Percentiles rank a stretch among this genome's conserved stretches.
phyloP scores from a whole-genome alignment of 2,888 invertebrate species.

The Emmelina monodactyla region DNA sequence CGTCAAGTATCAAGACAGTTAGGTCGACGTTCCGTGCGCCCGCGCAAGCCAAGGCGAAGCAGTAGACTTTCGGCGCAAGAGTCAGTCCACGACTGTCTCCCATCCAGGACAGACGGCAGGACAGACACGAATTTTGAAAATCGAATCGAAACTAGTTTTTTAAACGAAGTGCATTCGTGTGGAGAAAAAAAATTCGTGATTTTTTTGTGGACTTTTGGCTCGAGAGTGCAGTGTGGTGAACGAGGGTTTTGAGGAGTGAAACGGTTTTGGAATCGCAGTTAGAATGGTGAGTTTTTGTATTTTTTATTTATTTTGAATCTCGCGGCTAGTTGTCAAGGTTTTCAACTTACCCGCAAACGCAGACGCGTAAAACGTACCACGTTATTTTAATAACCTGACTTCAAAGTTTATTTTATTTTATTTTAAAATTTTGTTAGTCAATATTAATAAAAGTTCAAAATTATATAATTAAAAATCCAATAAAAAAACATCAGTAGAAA shows the following conservation, averaged over 20 bases:
- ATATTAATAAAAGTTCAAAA: too few relatives aligned
- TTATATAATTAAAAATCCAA: too few relatives aligned
- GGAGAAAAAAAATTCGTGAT: slow-evolving; percentile 3
- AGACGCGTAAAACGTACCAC: too few relatives aligned
- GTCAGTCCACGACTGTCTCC: slow-evolving; percentile 59
- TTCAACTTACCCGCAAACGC: too few relatives aligned
- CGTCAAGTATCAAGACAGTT: slow-evolving; percentile 53
- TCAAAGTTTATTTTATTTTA: too few relatives aligned
- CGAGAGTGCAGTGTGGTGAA: slow-evolving; percentile 20
- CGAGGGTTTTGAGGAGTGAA: slow-evolving; percentile 20
- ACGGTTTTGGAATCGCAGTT: slow-evolving; percentile 24
- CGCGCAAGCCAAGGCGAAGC: too few relatives aligned
- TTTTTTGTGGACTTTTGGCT: slow-evolving; percentile 4
- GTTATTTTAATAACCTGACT: too few relatives aligned
- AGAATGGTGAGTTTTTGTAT: slow-evolving; percentile 52
- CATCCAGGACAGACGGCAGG: slow-evolving; percentile 47
- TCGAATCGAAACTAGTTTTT: slow-evolving; percentile 22
- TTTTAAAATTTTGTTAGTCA: too few relatives aligned
- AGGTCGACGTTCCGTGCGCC: slow-evolving; percentile 37
- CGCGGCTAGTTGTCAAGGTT: too few relatives aligned
- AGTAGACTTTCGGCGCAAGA: slow-evolving; percentile 39
- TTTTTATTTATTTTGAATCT: too few relatives aligned
- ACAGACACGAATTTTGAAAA: slow-evolving; percentile 22
- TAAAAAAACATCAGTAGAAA: too few relatives aligned
- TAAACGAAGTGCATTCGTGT: slow-evolving; percentile 14